phyloP scores from a whole-genome alignment of 2,113 vertebrate genomes.

The Lanius collurio region DNA sequence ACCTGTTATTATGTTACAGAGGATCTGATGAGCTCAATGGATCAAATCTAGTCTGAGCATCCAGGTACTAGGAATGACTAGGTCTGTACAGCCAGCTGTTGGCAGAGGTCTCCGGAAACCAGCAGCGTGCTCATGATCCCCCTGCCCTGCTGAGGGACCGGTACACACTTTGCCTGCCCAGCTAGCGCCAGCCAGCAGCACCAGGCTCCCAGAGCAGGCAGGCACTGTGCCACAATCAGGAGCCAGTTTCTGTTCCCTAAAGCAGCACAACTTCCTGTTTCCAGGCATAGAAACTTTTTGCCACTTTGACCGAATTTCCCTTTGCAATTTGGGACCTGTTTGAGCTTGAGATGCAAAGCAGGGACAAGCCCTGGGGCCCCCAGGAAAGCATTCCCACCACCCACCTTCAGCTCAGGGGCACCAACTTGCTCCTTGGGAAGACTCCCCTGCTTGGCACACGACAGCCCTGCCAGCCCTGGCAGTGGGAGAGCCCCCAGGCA shows the following conservation, averaged over 20 bases:
- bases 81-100: neutral
- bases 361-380: neutral
- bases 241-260: neutral
- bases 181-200: neutral
- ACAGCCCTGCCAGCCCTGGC: fast-evolving
- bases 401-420: neutral
- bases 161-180: neutral
- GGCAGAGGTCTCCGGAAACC: neutral
- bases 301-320: neutral
- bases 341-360: constrained; percentile 4
- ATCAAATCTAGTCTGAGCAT: neutral
- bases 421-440: fast-evolving
- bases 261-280: neutral
- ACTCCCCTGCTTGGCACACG: neutral
- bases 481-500: neutral
- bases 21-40: neutral
- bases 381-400: neutral
- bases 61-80: neutral
- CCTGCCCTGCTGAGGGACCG: neutral
- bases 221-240: fast-evolving
- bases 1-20: neutral
- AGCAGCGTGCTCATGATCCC: neutral
- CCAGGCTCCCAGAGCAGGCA: neutral
- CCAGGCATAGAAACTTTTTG: neutral
- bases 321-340: neutral